Conservation (phyloP, 2,888 invertebrate species). For the Xestia sexstrigata region DNA sequence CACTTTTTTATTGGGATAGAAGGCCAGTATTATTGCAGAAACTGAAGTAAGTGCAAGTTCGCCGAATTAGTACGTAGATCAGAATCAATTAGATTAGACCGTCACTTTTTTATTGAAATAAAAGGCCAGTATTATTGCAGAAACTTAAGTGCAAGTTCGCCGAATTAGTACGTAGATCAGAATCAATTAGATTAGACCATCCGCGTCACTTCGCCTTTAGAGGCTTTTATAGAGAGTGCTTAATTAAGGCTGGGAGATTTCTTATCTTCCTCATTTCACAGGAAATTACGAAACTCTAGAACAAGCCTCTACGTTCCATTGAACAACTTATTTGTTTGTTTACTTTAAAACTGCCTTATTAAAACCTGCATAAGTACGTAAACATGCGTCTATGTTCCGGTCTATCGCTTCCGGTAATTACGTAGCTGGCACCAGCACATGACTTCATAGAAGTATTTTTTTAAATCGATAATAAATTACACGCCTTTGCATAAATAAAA, state of each 20-base stretch:
- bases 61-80: not conserved
- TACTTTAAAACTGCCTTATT: slow-evolving; percentile 25
- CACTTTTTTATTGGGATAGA: not conserved
- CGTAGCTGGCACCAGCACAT: slow-evolving; percentile 19
- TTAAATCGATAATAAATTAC: slow-evolving; percentile 53
- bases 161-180: no score
- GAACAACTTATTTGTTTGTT: slow-evolving; percentile 44
- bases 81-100: no score
- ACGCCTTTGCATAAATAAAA: slow-evolving; percentile 50
- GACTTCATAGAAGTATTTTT: slow-evolving; percentile 39
- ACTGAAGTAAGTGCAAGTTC: not conserved
- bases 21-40: not conserved
- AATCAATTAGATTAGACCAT: no score
- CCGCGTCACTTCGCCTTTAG: not conserved
- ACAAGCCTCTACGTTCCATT: not conserved
- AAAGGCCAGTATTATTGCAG: no score
- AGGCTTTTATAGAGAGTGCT: not conserved
- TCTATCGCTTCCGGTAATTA: slow-evolving; percentile 58
- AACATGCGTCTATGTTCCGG: slow-evolving; percentile 51
- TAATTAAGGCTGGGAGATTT: not conserved
- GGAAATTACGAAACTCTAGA: not conserved
- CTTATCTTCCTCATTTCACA: not conserved
- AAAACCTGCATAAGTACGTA: slow-evolving; percentile 31
- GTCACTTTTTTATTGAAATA: no score
- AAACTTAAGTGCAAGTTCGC: no score